phyloP scores from a whole-genome alignment of 2,113 vertebrate species.

The Macrotus californicus region DNA sequence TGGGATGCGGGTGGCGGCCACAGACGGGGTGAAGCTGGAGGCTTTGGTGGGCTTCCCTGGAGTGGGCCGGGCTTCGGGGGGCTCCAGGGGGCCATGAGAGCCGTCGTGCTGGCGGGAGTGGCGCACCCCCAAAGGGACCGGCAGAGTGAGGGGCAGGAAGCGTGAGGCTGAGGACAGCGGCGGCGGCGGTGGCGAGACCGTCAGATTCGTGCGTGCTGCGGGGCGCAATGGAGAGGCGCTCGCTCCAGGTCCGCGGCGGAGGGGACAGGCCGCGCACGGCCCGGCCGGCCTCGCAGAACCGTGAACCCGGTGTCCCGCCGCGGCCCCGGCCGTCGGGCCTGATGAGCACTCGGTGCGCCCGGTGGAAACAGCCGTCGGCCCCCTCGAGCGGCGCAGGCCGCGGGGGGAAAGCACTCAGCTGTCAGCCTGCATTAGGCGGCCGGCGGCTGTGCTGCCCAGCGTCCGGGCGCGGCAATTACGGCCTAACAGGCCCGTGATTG shows the following conservation, averaged over 20 bases:
- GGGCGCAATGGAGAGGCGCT: rapidly evolving
- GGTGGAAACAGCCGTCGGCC: not conserved
- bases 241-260: not conserved
- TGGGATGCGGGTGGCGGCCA: too few relatives aligned
- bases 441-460: not conserved
- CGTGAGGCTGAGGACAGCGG: not conserved
- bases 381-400: not conserved
- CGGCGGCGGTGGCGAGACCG: rapidly evolving
- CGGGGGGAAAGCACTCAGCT: not conserved
- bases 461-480: not conserved
- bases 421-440: conserved; percentile 26
- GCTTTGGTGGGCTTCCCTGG: too few relatives aligned
- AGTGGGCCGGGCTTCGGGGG: too few relatives aligned
- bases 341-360: not conserved
- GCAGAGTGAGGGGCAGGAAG: not conserved
- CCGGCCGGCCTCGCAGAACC: not conserved
- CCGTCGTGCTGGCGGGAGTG: too few relatives aligned
- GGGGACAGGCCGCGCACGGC: not conserved
- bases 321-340: not conserved
- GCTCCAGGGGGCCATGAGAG: too few relatives aligned
- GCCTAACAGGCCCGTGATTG: conserved; percentile 44
- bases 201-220: not conserved
- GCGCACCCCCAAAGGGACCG: not conserved
- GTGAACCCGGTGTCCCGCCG: not conserved
- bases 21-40: too few relatives aligned